phyloP scores from a whole-genome alignment of 2,888 invertebrate species.

The Hylaea fasciaria region DNA sequence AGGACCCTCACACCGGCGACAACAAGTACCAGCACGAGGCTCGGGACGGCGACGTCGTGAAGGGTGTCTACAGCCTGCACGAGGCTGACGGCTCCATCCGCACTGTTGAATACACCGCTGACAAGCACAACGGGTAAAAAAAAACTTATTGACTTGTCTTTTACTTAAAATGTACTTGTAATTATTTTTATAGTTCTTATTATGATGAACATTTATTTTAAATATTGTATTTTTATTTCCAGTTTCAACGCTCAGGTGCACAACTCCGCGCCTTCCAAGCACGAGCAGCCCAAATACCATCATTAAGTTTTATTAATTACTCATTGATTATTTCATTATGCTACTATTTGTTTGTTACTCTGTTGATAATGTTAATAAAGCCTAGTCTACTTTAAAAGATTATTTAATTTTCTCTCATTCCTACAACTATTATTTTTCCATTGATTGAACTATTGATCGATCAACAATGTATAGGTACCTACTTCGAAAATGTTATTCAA shows the following conservation, averaged over 20 bases:
- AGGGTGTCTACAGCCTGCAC: constrained; percentile 85
- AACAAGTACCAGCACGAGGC: constrained; percentile 82
- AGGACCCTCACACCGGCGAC: constrained; percentile 84
- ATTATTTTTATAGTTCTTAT: no score
- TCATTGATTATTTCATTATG: constrained; percentile 24
- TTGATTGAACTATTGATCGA: no score
- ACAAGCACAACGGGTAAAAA: constrained; percentile 80
- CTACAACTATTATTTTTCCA: no score
- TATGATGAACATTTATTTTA: background rate
- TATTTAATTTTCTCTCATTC: background rate
- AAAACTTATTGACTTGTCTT: no score
- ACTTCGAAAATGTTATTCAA: no score
- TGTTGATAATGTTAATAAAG: constrained; percentile 39
- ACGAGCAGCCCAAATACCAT: constrained; percentile 53
- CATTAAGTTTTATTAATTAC: constrained; percentile 42
- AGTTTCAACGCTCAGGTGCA: constrained; percentile 83
- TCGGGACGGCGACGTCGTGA: constrained; percentile 80
- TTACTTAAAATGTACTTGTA: no score
- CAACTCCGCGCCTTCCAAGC: constrained; percentile 64
- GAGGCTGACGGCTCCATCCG: constrained; percentile 84
- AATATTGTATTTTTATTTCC: constrained; percentile 35
- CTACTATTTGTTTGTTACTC: constrained; percentile 35
- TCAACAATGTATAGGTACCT: no score
- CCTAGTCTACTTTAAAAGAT: constrained; percentile 30
- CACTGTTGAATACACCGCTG: constrained; percentile 82